Conservation (phyloP, 2,797 vertebrate genomes). For the Chrysocyon brachyurus region DNA sequence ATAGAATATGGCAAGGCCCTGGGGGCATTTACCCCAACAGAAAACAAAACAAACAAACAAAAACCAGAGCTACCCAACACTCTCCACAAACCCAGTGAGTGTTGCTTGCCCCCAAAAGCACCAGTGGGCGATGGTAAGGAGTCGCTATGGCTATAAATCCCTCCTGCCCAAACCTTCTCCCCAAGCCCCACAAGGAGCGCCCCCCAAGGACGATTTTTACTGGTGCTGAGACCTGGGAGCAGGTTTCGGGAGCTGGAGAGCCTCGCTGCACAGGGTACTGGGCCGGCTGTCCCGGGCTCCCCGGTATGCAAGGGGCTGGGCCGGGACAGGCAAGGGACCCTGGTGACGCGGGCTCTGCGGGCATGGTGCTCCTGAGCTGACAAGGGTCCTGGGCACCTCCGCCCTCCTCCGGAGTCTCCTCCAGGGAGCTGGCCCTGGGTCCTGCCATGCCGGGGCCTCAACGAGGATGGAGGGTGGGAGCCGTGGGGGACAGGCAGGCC, state of each 20-base stretch:
- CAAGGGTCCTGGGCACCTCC: too few relatives aligned
- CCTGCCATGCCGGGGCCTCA: too few relatives aligned
- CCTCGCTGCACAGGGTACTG: fast-evolving
- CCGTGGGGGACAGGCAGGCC: too few relatives aligned
- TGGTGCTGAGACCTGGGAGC: background rate
- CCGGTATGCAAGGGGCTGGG: background rate
- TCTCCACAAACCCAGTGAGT: background rate
- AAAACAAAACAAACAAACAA: background rate
- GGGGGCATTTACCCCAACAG: background rate
- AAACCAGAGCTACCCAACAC: too few relatives aligned
- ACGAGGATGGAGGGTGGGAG: too few relatives aligned
- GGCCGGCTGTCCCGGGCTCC: too few relatives aligned
- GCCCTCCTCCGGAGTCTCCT: too few relatives aligned
- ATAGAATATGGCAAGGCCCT: background rate
- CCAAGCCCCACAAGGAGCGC: background rate
- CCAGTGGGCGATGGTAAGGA: background rate
- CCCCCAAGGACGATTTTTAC: background rate
- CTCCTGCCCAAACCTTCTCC: fast-evolving
- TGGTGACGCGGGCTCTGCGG: background rate
- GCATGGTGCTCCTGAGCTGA: too few relatives aligned
- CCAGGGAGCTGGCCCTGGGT: too few relatives aligned
- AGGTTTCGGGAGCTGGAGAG: background rate
- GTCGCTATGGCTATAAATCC: too few relatives aligned
- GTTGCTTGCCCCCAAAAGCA: background rate
- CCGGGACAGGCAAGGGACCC: background rate